These are phyloP conservation scores for honey bee (Apis mellifera) DNA, from an alignment of 1,140 invertebrate genomes.

Conservation along the genomic window DNA sequence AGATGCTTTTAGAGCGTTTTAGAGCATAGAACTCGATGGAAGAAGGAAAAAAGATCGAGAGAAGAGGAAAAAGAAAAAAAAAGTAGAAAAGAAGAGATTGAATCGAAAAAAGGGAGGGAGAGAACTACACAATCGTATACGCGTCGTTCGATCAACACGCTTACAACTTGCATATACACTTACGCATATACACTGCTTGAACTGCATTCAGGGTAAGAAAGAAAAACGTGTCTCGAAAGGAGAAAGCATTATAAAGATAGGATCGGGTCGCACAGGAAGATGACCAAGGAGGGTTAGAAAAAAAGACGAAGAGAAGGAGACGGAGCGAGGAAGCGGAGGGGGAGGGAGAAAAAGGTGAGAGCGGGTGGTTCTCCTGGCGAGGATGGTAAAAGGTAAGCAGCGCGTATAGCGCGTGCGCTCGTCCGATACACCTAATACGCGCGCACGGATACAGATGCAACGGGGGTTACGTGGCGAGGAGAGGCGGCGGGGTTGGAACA, in stretches of 20 bases:
- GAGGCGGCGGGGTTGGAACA: conserved; percentile 9
- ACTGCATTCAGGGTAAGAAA: neutral
- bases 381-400: conserved; percentile 52
- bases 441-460: neutral
- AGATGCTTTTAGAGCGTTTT: neutral
- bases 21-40: neutral
- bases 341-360: conserved; percentile 31
- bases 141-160: neutral
- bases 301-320: conserved; percentile 5
- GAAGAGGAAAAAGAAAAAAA: neutral
- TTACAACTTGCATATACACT: neutral
- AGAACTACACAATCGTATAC: neutral
- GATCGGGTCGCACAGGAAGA: conserved; percentile 44
- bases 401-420: conserved; percentile 47
- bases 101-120: neutral
- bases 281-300: conserved; percentile 33
- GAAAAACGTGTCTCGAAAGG: conserved; percentile 34
- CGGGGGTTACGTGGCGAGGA: conserved; percentile 18
- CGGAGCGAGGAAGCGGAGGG: neutral
- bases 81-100: neutral
- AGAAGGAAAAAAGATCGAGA: neutral
- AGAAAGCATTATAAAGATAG: conserved; percentile 45
- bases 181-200: neutral
- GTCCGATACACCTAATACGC: conserved; percentile 7
- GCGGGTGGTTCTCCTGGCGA: conserved; percentile 22